Conservation (phyloP, 2,797 vertebrate species). For the Scyliorhinus canicula region DNA sequence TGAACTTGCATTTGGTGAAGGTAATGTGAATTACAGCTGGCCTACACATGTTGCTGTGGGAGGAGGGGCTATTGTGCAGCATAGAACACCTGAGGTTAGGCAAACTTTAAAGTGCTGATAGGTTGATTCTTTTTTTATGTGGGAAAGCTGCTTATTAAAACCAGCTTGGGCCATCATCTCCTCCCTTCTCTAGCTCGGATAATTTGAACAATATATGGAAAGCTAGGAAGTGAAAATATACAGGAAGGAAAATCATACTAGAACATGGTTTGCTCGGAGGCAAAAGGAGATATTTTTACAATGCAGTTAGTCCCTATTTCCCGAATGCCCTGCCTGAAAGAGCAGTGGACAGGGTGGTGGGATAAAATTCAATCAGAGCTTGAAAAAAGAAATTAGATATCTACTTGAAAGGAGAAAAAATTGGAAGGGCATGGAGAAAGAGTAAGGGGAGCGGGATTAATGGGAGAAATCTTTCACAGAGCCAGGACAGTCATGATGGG, state of each 20-base stretch:
- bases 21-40: neutral
- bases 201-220: slow-evolving; percentile 7
- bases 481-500: neutral
- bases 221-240: neutral
- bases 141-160: slow-evolving; percentile 5
- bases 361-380: neutral
- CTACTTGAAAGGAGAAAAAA: neutral
- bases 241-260: neutral
- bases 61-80: neutral
- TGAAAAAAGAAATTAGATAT: neutral
- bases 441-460: neutral
- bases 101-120: neutral
- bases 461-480: neutral
- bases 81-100: neutral
- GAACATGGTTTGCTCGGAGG: neutral
- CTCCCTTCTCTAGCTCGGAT: neutral
- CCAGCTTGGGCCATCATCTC: neutral
- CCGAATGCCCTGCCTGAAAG: neutral
- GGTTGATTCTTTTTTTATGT: neutral
- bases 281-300: neutral
- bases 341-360: neutral
- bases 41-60: neutral
- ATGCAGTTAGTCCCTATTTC: neutral
- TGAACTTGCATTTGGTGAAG: neutral
- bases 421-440: neutral